phyloP scores from a whole-genome alignment of 2,797 vertebrate genomes.

The Odontamblyopus rebecca region DNA sequence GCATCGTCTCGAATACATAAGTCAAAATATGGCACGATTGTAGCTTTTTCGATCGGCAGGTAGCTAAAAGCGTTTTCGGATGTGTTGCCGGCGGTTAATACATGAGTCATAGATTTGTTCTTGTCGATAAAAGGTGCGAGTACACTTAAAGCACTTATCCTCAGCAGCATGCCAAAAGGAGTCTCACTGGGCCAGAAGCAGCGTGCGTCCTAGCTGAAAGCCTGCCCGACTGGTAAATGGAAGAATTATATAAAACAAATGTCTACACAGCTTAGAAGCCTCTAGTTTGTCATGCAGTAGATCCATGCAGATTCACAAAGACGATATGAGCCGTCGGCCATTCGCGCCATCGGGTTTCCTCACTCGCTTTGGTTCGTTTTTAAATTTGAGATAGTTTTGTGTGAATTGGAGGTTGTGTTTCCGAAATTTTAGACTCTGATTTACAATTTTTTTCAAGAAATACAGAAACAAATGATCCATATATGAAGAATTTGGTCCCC shows the following conservation, averaged over 20 bases:
- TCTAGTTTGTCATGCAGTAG: constrained; percentile 62
- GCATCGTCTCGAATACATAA: constrained; percentile 55
- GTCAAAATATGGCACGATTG: constrained; percentile 49
- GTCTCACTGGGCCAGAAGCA: constrained; percentile 27
- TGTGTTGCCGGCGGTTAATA: constrained; percentile 14
- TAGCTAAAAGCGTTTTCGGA: constrained; percentile 53
- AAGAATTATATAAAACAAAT: constrained; percentile 36
- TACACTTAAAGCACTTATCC: constrained; percentile 55
- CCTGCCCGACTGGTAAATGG: constrained; percentile 30
- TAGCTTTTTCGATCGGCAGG: constrained; percentile 19
- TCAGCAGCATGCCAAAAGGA: constrained; percentile 68
- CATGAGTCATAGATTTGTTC: constrained; percentile 45
- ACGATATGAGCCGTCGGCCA: constrained; percentile 35
- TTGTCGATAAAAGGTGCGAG: constrained; percentile 43
- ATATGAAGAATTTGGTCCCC: too few relatives aligned
- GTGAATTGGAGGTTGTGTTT: too few relatives aligned
- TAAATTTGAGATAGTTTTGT: neutral
- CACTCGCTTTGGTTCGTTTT: neutral
- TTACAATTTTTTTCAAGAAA: neutral
- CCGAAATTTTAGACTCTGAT: too few relatives aligned
- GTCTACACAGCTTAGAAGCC: constrained; percentile 52
- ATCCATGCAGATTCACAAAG: constrained; percentile 67
- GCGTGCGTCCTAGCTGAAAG: constrained; percentile 20
- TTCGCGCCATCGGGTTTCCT: constrained; percentile 14
- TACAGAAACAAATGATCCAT: neutral